A percentile compares a stretch with the other conserved stretches of the same genome.
Evolutionary conservation across 1,140 invertebrate genomes (phyloP).

Genomic region (Brachionus koreanus): DNA sequence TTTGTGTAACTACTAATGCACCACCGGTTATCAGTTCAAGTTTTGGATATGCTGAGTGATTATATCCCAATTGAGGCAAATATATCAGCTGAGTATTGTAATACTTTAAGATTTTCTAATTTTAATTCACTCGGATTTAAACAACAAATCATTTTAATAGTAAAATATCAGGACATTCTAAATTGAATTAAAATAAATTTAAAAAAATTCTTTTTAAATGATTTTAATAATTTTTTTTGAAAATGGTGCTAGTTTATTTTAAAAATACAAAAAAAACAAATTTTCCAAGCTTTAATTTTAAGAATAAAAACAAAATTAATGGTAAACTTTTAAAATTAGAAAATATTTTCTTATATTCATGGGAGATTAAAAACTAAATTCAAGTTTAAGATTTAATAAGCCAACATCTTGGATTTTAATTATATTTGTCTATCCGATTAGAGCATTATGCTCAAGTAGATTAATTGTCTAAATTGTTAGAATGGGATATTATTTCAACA

Average conservation of each 20-base stretch:
- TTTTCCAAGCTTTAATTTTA: background rate
- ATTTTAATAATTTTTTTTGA: background rate
- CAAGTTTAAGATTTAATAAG: background rate
- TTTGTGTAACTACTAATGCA: no score
- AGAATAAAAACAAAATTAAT: background rate
- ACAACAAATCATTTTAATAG: no score
- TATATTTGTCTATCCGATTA: background rate
- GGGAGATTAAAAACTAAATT: background rate
- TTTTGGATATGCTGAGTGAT: no score
- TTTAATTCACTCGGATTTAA: no score
- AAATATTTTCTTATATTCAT: background rate
- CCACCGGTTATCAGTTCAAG: no score
- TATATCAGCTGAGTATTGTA: no score
- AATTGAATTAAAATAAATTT: no score
- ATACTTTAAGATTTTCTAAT: no score
- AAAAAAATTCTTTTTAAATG: no score
- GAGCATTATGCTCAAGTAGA: background rate
- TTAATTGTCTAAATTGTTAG: background rate
- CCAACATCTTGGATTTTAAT: background rate
- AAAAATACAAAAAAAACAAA: background rate
- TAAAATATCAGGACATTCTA: no score
- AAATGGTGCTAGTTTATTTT: background rate
- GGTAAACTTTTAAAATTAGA: background rate
- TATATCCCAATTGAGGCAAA: no score
- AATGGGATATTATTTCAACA: constrained; percentile 34